A percentile compares a stretch with the other conserved stretches of the same genome.
These are phyloP conservation scores for Typhlichthys subterraneus DNA, from an alignment of 2,797 vertebrate genomes.

Conservation along the genomic window DNA sequence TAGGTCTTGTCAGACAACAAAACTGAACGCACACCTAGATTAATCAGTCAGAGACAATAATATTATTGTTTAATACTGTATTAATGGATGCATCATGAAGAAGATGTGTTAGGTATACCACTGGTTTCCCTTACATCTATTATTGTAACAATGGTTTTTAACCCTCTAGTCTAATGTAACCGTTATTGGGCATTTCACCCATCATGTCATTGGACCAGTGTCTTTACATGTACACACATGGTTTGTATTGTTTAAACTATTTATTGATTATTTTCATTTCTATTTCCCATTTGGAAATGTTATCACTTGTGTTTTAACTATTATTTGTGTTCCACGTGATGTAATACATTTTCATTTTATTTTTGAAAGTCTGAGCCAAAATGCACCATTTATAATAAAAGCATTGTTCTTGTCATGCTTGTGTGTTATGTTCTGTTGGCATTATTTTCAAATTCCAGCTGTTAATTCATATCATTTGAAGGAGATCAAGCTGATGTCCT, in stretches of 20 bases:
- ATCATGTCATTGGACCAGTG: conserved; percentile 13
- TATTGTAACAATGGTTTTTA: conserved; percentile 49
- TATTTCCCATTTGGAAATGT: not conserved
- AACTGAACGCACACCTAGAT: not conserved
- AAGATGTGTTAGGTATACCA: not conserved
- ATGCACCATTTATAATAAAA: conserved; percentile 58
- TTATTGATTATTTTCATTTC: conserved; percentile 45
- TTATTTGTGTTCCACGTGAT: too few relatives aligned
- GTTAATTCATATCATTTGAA: conserved; percentile 49
- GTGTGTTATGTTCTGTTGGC: conserved; percentile 16
- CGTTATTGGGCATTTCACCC: conserved; percentile 37
- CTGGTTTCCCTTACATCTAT: not conserved
- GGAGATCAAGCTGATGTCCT: conserved; percentile 28
- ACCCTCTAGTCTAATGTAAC: conserved; percentile 56
- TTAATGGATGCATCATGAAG: not conserved
- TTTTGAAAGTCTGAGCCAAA: too few relatives aligned
- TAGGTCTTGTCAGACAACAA: too few relatives aligned
- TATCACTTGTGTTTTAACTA: too few relatives aligned
- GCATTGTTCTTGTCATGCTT: conserved; percentile 48
- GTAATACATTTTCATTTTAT: too few relatives aligned
- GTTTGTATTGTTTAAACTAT: conserved; percentile 30
- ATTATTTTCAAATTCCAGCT: conserved; percentile 49
- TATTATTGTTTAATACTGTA: not conserved
- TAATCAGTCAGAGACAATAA: conserved; percentile 13
- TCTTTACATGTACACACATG: conserved; percentile 3